Evolutionary conservation across 2,888 invertebrate genomes (phyloP).

Genomic region (Stratiomys singularior): DNA sequence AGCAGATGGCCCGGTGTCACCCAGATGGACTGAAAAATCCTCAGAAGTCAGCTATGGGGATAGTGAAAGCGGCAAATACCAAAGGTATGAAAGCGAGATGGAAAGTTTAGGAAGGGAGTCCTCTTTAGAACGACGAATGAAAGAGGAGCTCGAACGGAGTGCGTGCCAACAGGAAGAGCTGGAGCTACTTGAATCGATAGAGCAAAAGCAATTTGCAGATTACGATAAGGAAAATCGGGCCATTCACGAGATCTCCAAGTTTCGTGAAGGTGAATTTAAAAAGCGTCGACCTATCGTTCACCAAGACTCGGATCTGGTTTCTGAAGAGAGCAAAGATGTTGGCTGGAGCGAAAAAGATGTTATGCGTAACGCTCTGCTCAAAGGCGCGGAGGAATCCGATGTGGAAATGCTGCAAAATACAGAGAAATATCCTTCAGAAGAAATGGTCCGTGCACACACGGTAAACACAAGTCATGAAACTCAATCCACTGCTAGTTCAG

Average conservation of each 20-base stretch:
- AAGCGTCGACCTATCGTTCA: constrained; percentile 63
- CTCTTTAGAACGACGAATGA: constrained; percentile 65
- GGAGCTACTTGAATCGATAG: constrained; percentile 62
- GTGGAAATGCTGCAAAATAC: constrained; percentile 56
- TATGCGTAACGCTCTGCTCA: constrained; percentile 61
- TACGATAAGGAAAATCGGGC: constrained; percentile 69
- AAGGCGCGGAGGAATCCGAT: constrained; percentile 61
- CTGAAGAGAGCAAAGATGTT: constrained; percentile 64
- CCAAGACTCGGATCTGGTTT: constrained; percentile 64
- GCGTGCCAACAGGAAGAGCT: constrained; percentile 65
- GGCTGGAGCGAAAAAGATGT: constrained; percentile 66
- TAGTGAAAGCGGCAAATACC: constrained; percentile 65
- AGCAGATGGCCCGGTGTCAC: constrained; percentile 66
- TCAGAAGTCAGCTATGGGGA: constrained; percentile 66
- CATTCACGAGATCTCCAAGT: constrained; percentile 66
- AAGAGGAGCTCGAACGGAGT: constrained; percentile 59
- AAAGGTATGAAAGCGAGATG: constrained; percentile 63
- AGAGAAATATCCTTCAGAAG: constrained; percentile 58
- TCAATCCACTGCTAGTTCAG: constrained; percentile 72
- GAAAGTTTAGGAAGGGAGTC: constrained; percentile 62
- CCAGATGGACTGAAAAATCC: constrained; percentile 68
- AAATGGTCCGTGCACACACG: constrained; percentile 51
- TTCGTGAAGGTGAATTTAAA: constrained; percentile 63
- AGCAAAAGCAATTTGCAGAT: constrained; percentile 70
- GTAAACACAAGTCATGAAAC: constrained; percentile 66